Conservation (phyloP, 2,113 vertebrate species). For the Brevimyrus niger region DNA sequence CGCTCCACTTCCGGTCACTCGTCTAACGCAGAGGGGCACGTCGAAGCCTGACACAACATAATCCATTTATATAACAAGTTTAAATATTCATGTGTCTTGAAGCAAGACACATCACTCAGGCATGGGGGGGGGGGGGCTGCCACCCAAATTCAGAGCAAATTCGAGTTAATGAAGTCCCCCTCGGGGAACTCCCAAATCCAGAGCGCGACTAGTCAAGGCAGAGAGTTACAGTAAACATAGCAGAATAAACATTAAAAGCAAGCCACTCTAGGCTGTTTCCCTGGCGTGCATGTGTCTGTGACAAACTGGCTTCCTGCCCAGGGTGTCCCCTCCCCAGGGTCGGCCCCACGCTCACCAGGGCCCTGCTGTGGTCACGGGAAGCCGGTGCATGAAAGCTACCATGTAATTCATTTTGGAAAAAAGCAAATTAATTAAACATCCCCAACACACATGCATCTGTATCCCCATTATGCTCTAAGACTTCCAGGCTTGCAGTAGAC, state of each 20-base stretch:
- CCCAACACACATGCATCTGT: not conserved
- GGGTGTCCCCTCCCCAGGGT: not conserved
- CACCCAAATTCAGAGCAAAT: not conserved
- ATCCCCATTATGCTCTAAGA: not conserved
- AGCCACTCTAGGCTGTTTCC: not conserved
- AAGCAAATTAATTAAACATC: conserved; percentile 5
- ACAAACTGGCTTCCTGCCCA: not conserved
- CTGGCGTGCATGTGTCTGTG: not conserved
- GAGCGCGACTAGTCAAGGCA: not conserved
- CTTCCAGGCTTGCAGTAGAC: not conserved
- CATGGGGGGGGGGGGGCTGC: not conserved
- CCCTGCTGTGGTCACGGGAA: not conserved
- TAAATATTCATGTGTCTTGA: not conserved
- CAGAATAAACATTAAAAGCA: not conserved
- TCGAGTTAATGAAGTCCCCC: not conserved
- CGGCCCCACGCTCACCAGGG: not conserved
- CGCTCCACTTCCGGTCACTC: not conserved
- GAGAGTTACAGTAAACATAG: not conserved
- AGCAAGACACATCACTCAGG: not conserved
- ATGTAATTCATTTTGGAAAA: not conserved
- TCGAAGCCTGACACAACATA: not conserved
- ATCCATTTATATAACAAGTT: not conserved
- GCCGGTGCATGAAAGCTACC: not conserved
- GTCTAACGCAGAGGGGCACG: not conserved
- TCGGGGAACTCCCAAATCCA: not conserved